Conservation (phyloP, 2,888 invertebrate species). For the Amiota communis region DNA sequence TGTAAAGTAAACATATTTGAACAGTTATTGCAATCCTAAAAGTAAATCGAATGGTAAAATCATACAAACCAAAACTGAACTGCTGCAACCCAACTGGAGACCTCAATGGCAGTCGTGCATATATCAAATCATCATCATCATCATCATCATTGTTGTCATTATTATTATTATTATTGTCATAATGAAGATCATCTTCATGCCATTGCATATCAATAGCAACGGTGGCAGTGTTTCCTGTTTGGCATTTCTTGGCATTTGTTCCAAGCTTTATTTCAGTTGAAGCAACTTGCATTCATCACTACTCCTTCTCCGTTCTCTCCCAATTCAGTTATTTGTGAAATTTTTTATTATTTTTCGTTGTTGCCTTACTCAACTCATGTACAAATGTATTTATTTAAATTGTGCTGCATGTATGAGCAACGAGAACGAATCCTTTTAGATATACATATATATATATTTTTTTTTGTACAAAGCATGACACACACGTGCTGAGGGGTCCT, state of each 20-base stretch:
- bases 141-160: not conserved
- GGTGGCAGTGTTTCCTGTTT: not conserved
- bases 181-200: constrained; percentile 1
- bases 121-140: constrained; percentile 13
- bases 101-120: not conserved
- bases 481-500: constrained; percentile 33
- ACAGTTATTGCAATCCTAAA: constrained; percentile 48
- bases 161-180: constrained; percentile 1
- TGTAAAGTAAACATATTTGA: constrained; percentile 36
- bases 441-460: no score
- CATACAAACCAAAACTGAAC: constrained; percentile 41
- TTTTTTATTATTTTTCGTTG: constrained; percentile 54
- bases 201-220: constrained; percentile 17
- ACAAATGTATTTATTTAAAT: constrained; percentile 62
- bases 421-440: not conserved
- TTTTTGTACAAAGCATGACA: constrained; percentile 18
- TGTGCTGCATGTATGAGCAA: constrained; percentile 44
- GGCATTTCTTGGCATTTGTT: constrained; percentile 23
- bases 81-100: constrained; percentile 20
- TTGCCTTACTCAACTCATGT: constrained; percentile 29
- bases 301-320: constrained; percentile 32
- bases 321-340: constrained; percentile 32
- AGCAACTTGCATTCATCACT: constrained; percentile 43
- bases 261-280: constrained; percentile 22
- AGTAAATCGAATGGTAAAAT: constrained; percentile 56